Conservation (phyloP, 2,113 vertebrate species). For the Oreochromis niloticus region DNA sequence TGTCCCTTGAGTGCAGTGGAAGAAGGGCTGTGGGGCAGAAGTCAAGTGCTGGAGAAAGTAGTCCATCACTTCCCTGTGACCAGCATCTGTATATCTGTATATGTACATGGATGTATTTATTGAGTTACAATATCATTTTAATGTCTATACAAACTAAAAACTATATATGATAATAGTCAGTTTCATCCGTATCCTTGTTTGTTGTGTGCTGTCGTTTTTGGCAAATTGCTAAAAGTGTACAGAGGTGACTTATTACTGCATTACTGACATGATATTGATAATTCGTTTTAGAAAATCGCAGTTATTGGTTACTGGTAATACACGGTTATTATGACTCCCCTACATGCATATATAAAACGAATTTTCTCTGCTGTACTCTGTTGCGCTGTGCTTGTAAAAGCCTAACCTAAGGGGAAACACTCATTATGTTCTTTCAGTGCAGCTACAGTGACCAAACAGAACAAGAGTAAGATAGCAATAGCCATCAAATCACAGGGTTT, state of each 20-base stretch:
- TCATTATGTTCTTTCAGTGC: background rate
- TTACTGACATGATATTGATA: background rate
- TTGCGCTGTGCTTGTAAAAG: background rate
- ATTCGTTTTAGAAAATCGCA: background rate
- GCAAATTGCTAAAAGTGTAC: background rate
- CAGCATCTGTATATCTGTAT: constrained; percentile 35
- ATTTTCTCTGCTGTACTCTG: background rate
- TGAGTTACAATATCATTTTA: background rate
- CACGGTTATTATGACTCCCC: background rate
- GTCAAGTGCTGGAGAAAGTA: constrained; percentile 15
- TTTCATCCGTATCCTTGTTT: background rate
- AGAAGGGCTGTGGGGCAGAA: constrained; percentile 32
- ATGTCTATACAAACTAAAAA: background rate
- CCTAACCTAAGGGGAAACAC: background rate
- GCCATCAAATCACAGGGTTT: constrained; percentile 28
- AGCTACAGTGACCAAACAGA: background rate
- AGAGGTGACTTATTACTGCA: background rate
- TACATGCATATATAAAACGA: background rate
- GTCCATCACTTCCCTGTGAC: constrained; percentile 42
- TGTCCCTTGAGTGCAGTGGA: constrained; percentile 56
- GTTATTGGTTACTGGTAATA: background rate
- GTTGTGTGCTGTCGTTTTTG: background rate
- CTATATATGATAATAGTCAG: background rate
- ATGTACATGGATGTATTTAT: background rate
- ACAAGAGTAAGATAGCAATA: constrained; percentile 26